Percentiles rank a stretch among this genome's conserved stretches.
phyloP scores from a whole-genome alignment of 2,113 vertebrate genomes.

The Choloepus hoffmanni region DNA sequence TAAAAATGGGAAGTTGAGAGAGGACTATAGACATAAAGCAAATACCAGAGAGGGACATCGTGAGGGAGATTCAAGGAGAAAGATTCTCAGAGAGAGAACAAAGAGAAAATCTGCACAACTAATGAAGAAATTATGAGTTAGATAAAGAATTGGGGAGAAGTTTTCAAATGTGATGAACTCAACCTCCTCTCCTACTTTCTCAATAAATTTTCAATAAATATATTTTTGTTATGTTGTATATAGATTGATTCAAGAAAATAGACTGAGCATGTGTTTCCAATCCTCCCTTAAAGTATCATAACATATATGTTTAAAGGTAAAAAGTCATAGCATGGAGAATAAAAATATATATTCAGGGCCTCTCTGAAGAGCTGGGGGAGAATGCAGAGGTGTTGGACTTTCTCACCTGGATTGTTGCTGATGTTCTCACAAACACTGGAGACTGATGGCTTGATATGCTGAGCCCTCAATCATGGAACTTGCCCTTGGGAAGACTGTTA shows the following conservation, averaged over 20 bases:
- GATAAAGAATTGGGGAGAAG: not conserved
- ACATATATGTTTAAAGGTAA: slow-evolving; percentile 12
- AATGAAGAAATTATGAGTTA: not conserved
- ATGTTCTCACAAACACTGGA: too few relatives aligned
- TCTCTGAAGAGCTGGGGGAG: too few relatives aligned
- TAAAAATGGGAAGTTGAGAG: not conserved
- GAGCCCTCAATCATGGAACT: too few relatives aligned
- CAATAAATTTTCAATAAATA: not conserved
- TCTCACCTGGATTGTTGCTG: too few relatives aligned
- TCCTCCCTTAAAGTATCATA: not conserved
- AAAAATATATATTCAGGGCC: too few relatives aligned
- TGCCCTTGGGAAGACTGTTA: too few relatives aligned
- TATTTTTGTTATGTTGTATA: not conserved
- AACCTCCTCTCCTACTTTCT: not conserved
- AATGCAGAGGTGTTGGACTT: too few relatives aligned
- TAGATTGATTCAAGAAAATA: not conserved
- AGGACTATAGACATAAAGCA: not conserved
- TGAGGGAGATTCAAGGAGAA: not conserved
- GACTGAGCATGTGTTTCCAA: not conserved
- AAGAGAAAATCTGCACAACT: not conserved
- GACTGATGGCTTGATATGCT: too few relatives aligned
- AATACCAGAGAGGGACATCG: not conserved
- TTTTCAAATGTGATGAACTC: not conserved
- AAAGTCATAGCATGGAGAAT: not conserved
- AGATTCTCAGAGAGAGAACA: not conserved